phyloP scores from a whole-genome alignment of 2,113 vertebrate species.

The Amphiprion ocellaris region DNA sequence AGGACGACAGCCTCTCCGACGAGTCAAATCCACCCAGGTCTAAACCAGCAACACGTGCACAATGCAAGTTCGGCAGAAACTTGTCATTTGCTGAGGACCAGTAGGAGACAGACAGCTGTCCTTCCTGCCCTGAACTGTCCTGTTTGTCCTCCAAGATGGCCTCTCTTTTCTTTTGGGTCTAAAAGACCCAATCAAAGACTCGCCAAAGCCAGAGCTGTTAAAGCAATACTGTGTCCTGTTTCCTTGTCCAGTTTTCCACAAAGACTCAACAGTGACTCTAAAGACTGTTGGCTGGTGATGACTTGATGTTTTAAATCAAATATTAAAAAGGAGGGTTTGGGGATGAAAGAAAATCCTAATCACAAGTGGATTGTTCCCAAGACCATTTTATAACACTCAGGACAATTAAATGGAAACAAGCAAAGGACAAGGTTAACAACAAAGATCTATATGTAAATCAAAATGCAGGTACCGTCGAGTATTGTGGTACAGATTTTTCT shows the following conservation, averaged over 20 bases:
- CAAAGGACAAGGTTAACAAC: conserved; percentile 26
- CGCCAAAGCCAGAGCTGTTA: conserved; percentile 68
- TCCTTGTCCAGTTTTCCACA: conserved; percentile 49
- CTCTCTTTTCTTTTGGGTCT: conserved; percentile 52
- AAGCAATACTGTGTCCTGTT: conserved; percentile 79
- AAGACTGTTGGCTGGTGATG: conserved; percentile 63
- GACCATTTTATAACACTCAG: conserved; percentile 76
- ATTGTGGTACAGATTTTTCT: conserved; percentile 48
- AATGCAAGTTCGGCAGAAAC: conserved; percentile 9
- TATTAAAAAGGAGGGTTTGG: conserved; percentile 21
- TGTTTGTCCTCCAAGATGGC: conserved; percentile 52
- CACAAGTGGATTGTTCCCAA: conserved; percentile 54
- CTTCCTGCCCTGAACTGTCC: conserved; percentile 17
- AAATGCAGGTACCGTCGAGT: conserved; percentile 43
- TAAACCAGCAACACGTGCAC: conserved; percentile 57
- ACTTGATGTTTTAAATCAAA: conserved; percentile 57
- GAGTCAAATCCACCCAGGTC: conserved; percentile 86
- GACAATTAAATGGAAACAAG: conserved; percentile 60
- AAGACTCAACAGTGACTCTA: conserved; percentile 47
- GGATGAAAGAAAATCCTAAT: conserved; percentile 27
- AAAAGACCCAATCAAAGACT: conserved; percentile 52
- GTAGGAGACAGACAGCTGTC: conserved; percentile 28
- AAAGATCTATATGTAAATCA: conserved; percentile 53
- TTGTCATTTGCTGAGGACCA: conserved; percentile 30
- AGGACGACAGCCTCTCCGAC: conserved; percentile 75